Conservation (phyloP, 2,797 vertebrate genomes). For the Halcyon badia region DNA sequence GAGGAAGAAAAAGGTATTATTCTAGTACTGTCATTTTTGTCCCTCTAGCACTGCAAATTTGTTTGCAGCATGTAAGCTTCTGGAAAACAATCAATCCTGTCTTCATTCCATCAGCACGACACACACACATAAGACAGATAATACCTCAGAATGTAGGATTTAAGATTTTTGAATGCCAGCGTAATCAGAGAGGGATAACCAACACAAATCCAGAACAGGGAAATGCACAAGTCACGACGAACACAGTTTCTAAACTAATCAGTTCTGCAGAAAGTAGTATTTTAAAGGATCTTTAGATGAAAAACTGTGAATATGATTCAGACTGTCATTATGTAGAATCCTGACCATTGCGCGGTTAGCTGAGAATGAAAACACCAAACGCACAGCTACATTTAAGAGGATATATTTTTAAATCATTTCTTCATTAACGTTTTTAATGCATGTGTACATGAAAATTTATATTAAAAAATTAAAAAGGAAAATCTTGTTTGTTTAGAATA, state of each 20-base stretch:
- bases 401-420: conserved; percentile 76
- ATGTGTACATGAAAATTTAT: conserved; percentile 81
- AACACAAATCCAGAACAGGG: neutral
- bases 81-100: neutral
- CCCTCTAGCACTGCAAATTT: neutral
- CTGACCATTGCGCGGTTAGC: neutral
- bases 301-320: neutral
- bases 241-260: neutral
- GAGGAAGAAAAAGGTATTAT: neutral
- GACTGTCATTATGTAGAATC: neutral
- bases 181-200: neutral
- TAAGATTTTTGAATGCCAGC: neutral
- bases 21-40: neutral
- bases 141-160: neutral
- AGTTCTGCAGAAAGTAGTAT: neutral
- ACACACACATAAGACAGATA: neutral
- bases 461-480: conserved; percentile 84
- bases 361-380: conserved; percentile 36
- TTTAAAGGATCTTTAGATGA: neutral
- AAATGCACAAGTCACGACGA: neutral
- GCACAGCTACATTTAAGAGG: conserved; percentile 46
- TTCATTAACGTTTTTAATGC: conserved; percentile 80
- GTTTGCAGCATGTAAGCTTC: neutral
- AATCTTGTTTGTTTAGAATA: conserved; percentile 79
- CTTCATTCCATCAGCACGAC: neutral